Base-by-base conservation (phyloP, 2,888 invertebrate genomes). In the Perdita meconis region DNA sequence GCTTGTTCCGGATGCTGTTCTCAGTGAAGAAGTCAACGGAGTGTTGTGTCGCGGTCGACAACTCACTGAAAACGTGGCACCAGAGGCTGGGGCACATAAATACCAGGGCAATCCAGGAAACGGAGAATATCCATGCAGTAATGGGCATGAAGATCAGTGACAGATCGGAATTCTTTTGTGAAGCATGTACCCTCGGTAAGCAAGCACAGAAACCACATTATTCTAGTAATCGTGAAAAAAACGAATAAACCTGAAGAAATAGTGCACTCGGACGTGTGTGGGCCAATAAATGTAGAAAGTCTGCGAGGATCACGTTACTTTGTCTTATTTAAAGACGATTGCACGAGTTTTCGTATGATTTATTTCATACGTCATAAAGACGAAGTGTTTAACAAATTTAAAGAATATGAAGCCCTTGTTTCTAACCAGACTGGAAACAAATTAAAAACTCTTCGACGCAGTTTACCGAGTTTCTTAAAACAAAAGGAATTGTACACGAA, bases 401-500 rank as follows among this genome's bases (percentile, higher is more conserved):
- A 24, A 30, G 55, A 75, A 5, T 83, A 72, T 6, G 65, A 69
- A 4, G 55, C 34, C n/a, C 3, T 76, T 4, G 53, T 79, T 10
- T 38, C 64, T 22, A 82, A 65, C 6, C 74, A 59, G 8, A 44
- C 42, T 12, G 42, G 42, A 8, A 59, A 42, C 5, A 10, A 1
- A 0, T 30, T 59, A 1, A 59, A 81, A 60, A 71, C 19, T 36
- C 16, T 0, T 65, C 65, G 10, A 34, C 19, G 13, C n/a, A 47
- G 13, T 42, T 71, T 8, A n/a, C n/a, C 13, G 22, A 65, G 4
- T 36, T 51, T 26, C 12, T n/a, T 13, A 34, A 77, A 10, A 24
- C 44, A 0, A 22, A 19, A 55, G 85, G 84, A 0, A 87, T 87
- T 22, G 34, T 72, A n/a, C 65, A 81, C 51, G 70, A 84, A 55